These are phyloP conservation scores for Pocillopora grandis DNA, from an alignment of 92 coral and sea anemone genomes.

Conservation along the genomic window DNA sequence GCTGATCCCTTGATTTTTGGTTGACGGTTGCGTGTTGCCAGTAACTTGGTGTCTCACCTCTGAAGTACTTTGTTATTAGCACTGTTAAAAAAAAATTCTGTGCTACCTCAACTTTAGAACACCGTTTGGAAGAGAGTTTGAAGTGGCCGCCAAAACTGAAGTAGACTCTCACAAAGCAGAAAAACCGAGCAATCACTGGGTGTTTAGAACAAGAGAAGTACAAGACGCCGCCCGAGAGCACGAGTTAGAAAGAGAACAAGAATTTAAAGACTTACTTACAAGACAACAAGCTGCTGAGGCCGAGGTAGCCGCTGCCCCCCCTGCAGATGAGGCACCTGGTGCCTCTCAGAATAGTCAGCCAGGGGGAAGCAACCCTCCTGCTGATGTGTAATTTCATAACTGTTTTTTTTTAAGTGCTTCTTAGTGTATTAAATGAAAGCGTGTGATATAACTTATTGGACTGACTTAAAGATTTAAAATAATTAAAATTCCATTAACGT, in stretches of 20 bases:
- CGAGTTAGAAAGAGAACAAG: conserved; percentile 71
- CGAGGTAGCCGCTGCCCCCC: conserved; percentile 17
- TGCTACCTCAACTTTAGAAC: conserved; percentile 53
- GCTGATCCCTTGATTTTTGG: too few relatives aligned
- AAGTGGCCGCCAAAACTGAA: conserved; percentile 83
- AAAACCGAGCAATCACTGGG: conserved; percentile 94
- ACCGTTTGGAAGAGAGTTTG: conserved; percentile 96
- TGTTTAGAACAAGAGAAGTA: conserved; percentile 62
- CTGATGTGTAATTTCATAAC: neutral
- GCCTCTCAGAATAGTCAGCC: conserved; percentile 17
- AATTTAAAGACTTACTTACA: conserved; percentile 53
- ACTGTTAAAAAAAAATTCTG: too few relatives aligned
- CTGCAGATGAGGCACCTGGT: conserved; percentile 9
- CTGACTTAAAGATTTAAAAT: too few relatives aligned
- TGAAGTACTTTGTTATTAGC: too few relatives aligned
- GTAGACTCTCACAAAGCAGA: conserved; percentile 97
- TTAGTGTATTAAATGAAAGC: too few relatives aligned
- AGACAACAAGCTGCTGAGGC: conserved; percentile 33
- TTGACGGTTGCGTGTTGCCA: too few relatives aligned
- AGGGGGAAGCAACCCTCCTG: conserved; percentile 1
- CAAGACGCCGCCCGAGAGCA: conserved; percentile 79
- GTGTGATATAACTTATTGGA: too few relatives aligned
- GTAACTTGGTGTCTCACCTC: too few relatives aligned
- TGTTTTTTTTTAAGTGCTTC: too few relatives aligned
- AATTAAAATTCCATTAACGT: too few relatives aligned